phyloP scores from a whole-genome alignment of 2,113 vertebrate species.

The Hemichromis elongatus region DNA sequence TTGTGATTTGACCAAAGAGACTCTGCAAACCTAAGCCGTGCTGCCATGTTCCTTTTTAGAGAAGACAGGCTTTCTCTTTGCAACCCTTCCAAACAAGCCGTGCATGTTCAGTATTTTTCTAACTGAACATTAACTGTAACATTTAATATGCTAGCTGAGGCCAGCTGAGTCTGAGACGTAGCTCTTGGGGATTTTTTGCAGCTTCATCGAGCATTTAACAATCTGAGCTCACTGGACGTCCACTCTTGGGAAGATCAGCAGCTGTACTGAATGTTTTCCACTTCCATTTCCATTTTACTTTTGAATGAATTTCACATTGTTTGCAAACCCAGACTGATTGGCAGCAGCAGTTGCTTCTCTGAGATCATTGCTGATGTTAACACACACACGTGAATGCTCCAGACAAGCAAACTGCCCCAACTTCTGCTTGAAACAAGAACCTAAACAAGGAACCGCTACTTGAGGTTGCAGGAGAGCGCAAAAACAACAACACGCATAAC shows the following conservation, averaged over 20 bases:
- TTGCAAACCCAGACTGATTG: background rate
- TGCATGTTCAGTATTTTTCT: background rate
- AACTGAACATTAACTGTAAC: background rate
- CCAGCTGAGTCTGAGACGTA: background rate
- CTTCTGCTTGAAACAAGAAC: background rate
- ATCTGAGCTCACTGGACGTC: background rate
- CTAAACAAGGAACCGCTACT: too few species aligned
- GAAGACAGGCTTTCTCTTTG: background rate
- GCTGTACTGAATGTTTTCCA: background rate
- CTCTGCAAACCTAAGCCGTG: background rate
- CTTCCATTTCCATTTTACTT: too few species aligned
- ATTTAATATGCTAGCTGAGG: background rate
- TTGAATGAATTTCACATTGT: background rate
- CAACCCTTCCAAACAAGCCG: background rate
- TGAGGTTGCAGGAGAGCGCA: background rate
- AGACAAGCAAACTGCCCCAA: background rate
- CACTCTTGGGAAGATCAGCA: background rate
- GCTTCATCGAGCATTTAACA: background rate
- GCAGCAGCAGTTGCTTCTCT: background rate
- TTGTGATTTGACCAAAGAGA: background rate
- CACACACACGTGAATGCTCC: background rate
- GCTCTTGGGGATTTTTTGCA: background rate
- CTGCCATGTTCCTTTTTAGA: background rate
- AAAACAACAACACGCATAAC: too few species aligned
- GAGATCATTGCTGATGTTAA: background rate